These are phyloP conservation scores for Centropus unirufus DNA, from an alignment of 2,113 vertebrate genomes.

Conservation along the genomic window DNA sequence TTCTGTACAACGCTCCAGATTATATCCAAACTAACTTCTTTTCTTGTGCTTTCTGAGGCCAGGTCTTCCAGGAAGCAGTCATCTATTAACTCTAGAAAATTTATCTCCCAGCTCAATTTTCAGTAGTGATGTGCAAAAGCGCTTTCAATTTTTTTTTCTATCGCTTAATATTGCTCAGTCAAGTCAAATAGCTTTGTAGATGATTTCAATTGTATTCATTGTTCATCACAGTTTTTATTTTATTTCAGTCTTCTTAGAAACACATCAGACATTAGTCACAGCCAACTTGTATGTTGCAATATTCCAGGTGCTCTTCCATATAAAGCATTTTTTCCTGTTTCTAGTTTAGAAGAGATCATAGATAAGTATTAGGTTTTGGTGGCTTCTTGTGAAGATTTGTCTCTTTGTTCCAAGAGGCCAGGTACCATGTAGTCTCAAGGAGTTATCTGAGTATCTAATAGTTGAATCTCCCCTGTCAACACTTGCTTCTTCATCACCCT, in stretches of 20 bases:
- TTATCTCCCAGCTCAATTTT: background rate
- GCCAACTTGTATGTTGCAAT: background rate
- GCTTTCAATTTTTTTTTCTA: background rate
- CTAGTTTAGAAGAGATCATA: background rate
- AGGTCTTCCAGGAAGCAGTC: background rate
- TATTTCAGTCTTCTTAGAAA: background rate
- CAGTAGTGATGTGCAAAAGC: background rate
- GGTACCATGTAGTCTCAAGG: background rate
- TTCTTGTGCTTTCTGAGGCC: background rate
- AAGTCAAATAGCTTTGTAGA: background rate
- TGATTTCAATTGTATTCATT: background rate
- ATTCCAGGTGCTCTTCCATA: background rate
- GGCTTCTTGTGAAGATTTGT: background rate
- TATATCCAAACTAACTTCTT: background rate
- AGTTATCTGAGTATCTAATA: background rate
- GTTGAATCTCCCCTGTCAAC: background rate
- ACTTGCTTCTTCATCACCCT: background rate
- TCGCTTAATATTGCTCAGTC: background rate
- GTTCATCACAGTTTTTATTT: background rate
- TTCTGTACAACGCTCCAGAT: background rate
- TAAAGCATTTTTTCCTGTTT: background rate
- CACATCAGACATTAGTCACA: background rate
- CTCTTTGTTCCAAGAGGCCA: background rate
- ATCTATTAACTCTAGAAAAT: background rate
- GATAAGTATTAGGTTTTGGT: background rate